These are phyloP conservation scores for Frieseomelitta varia DNA, from an alignment of 1,140 invertebrate species.

Conservation along the genomic window DNA sequence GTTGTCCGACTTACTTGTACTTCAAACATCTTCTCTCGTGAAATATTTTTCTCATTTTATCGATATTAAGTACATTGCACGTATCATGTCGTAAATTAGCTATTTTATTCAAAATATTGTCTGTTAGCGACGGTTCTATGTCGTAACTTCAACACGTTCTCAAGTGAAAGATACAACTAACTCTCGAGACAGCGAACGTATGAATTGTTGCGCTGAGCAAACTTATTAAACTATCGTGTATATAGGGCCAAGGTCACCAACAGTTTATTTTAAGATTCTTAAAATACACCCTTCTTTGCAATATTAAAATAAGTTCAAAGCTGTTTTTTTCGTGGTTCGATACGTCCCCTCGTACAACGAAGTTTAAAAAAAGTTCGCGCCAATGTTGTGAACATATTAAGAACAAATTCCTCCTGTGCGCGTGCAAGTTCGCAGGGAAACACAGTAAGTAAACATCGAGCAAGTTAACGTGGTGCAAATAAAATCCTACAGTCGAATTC, in stretches of 20 bases:
- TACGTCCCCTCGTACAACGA: not conserved
- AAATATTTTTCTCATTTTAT: not conserved
- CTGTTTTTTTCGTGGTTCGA: slow-evolving; percentile 22
- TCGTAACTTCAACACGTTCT: no score
- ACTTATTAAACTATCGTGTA: not conserved
- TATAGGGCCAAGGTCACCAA: not conserved
- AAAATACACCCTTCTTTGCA: slow-evolving; percentile 13
- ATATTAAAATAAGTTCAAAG: not conserved
- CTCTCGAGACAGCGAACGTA: not conserved
- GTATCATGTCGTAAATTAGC: no score
- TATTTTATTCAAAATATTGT: no score
- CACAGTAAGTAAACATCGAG: not conserved
- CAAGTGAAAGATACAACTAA: not conserved
- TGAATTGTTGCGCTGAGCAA: not conserved
- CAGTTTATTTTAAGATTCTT: slow-evolving; percentile 14
- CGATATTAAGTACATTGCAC: not conserved
- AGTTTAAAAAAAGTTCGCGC: slow-evolving; percentile 11
- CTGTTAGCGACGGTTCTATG: no score
- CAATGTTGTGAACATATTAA: not conserved
- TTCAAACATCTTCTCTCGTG: not conserved
- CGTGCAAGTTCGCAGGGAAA: not conserved
- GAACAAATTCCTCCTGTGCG: not conserved
- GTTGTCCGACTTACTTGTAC: not conserved
- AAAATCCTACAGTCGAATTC: not conserved
- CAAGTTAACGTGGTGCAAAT: not conserved